These are phyloP conservation scores for Meriones psammophilus DNA, from an alignment of 2,797 vertebrate species.

Conservation along the genomic window DNA sequence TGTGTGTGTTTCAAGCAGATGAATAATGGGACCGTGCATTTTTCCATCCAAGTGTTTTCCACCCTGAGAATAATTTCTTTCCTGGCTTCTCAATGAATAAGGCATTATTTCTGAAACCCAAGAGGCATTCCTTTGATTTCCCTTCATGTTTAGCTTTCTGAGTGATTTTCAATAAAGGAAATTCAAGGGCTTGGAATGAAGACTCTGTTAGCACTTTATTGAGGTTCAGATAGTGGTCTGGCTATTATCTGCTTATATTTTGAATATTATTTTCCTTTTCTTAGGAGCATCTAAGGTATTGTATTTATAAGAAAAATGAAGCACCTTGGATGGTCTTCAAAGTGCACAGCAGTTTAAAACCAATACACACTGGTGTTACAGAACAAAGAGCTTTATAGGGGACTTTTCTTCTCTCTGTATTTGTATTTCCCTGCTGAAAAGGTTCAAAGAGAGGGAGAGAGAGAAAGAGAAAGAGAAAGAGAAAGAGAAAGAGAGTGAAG, in stretches of 20 bases:
- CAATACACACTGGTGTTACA: constrained; percentile 62
- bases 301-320: constrained; percentile 80
- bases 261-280: constrained; percentile 81
- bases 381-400: constrained; percentile 69
- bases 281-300: constrained; percentile 74
- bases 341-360: constrained; percentile 78
- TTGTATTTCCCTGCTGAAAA: constrained; percentile 74
- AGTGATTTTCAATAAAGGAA: constrained; percentile 85
- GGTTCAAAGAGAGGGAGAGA: constrained; percentile 57
- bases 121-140: constrained; percentile 86
- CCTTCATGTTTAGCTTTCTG: constrained; percentile 83
- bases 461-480: not conserved
- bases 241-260: constrained; percentile 85
- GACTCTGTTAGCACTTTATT: constrained; percentile 85
- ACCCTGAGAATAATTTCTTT: constrained; percentile 86
- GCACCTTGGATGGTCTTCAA: constrained; percentile 81
- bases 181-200: constrained; percentile 84
- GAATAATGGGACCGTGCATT: constrained; percentile 86
- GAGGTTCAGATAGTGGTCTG: constrained; percentile 80
- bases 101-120: constrained; percentile 86
- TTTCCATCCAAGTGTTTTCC: constrained; percentile 86
- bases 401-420: constrained; percentile 68
- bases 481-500: not conserved
- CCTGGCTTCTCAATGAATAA: constrained; percentile 84
- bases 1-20: constrained; percentile 83